Conservation (phyloP, 2,113 vertebrate genomes). For the Leptodactylus fuscus region DNA sequence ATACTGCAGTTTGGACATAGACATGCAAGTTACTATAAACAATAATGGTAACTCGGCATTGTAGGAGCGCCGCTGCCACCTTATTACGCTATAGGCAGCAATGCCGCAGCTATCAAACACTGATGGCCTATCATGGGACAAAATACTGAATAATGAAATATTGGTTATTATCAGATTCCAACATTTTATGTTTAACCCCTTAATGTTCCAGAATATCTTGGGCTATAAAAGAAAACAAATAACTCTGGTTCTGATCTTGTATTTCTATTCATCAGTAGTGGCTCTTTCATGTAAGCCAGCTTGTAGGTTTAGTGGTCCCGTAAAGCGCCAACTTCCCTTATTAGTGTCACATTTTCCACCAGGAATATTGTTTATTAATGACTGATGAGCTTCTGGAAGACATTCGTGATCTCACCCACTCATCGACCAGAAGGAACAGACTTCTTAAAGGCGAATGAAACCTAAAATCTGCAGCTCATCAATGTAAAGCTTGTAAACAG, state of each 20-base stretch:
- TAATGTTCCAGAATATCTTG: background rate
- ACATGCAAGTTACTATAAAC: no score
- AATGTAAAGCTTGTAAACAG: background rate
- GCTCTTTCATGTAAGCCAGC: background rate
- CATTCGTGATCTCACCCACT: conserved; percentile 10
- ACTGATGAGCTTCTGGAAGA: conserved; percentile 12
- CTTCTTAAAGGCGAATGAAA: background rate
- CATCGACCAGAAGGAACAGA: background rate
- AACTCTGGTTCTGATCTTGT: background rate
- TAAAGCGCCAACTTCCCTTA: background rate
- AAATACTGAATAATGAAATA: no score
- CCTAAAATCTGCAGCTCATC: background rate
- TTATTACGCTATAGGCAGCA: no score
- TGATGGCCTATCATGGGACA: no score
- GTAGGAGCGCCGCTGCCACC: no score
- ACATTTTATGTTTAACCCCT: no score
- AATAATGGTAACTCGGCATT: no score
- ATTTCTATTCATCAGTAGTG: background rate
- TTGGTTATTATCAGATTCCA: no score
- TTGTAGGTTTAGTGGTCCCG: conserved; percentile 10
- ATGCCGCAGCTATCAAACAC: no score
- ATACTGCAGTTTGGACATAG: no score
- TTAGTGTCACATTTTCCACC: conserved; percentile 9
- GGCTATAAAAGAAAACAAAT: background rate
- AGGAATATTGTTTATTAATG: conserved; percentile 6